A percentile compares a stretch with the other conserved stretches of the same genome.
Evolutionary conservation across 2,113 vertebrate species (phyloP).

Genomic region (Phrynosoma platyrhinos): DNA sequence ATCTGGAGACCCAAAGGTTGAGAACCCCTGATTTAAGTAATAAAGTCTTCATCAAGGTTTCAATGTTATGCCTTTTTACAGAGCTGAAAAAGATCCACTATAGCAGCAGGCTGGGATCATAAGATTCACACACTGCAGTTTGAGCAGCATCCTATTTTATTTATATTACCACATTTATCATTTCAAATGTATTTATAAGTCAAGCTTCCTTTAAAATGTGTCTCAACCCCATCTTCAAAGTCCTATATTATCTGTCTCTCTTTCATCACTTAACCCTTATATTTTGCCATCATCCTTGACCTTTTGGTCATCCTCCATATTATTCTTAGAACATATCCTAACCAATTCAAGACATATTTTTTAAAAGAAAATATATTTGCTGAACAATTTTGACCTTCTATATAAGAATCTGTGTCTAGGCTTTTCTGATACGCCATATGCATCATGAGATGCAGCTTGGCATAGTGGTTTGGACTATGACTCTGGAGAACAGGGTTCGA

Average conservation of each 20-base stretch:
- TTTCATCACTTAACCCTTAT: neutral
- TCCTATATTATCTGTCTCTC: neutral
- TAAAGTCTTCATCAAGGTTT: neutral
- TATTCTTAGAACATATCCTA: neutral
- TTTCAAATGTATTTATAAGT: neutral
- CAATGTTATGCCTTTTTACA: neutral
- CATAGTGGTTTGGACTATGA: no score
- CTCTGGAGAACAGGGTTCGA: no score
- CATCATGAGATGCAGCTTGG: no score
- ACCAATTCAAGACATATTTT: neutral
- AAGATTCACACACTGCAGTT: neutral
- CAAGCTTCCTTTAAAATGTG: neutral
- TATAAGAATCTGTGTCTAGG: no score
- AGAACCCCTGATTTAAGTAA: neutral
- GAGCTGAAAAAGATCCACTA: neutral
- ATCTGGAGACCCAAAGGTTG: no score
- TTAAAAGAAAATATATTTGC: neutral
- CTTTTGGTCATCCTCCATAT: neutral
- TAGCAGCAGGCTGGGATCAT: neutral
- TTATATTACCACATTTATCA: slow-evolving; percentile 15
- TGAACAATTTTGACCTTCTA: neutral
- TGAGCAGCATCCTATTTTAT: slow-evolving; percentile 5
- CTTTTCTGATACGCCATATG: no score
- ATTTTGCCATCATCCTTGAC: neutral
- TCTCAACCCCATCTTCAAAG: neutral